Evolutionary conservation across 2,888 invertebrate genomes (phyloP).

Genomic region (Euphydryas editha): DNA sequence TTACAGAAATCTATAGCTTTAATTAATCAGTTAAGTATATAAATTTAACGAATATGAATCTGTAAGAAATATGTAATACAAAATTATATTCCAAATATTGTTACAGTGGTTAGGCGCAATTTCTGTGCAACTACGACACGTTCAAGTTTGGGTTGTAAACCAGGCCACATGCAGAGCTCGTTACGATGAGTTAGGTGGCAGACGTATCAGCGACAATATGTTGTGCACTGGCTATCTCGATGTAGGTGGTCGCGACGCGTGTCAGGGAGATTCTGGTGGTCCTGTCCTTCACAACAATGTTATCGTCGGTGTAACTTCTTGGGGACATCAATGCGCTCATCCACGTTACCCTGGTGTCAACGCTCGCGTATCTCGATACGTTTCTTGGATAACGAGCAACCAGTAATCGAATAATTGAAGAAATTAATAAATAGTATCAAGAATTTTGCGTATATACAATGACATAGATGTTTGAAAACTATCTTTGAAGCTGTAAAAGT

Average conservation of each 20-base stretch:
- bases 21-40: too few species aligned
- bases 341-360: constrained; percentile 52
- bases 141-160: constrained; percentile 55
- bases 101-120: too few species aligned
- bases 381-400: constrained; percentile 52
- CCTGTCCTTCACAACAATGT: constrained; percentile 60
- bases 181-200: constrained; percentile 46
- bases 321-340: constrained; percentile 54
- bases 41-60: too few species aligned
- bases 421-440: too few species aligned
- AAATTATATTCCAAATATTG: too few species aligned
- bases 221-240: constrained; percentile 63
- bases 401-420: not conserved
- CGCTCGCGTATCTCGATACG: constrained; percentile 55
- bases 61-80: too few species aligned
- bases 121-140: constrained; percentile 48
- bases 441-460: too few species aligned
- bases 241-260: constrained; percentile 66
- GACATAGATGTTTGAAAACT: too few species aligned
- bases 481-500: too few species aligned
- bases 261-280: constrained; percentile 65
- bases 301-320: constrained; percentile 49
- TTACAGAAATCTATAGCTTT: too few species aligned
- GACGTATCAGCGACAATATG: constrained; percentile 56
- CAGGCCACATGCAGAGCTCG: constrained; percentile 49